Conservation (phyloP, 2,113 vertebrate genomes). For the Glareola pratincola region DNA sequence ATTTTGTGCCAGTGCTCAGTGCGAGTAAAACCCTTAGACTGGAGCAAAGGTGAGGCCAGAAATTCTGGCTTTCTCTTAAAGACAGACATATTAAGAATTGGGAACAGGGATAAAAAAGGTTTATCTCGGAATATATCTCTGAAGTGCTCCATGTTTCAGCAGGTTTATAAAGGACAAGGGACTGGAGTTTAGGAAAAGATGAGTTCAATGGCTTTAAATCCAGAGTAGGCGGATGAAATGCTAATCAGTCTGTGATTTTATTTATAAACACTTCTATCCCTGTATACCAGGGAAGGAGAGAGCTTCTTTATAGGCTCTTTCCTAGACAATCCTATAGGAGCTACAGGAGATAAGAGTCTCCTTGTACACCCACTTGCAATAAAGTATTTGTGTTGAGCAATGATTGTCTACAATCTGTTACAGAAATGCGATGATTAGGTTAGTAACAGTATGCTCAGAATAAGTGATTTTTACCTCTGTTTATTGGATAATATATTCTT, state of each 20-base stretch:
- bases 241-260: neutral
- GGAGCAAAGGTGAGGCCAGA: neutral
- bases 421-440: neutral
- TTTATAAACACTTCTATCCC: neutral
- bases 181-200: neutral
- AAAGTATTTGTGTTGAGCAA: neutral
- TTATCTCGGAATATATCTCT: neutral
- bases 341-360: neutral
- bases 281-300: neutral
- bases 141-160: neutral
- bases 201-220: neutral
- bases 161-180: neutral
- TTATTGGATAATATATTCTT: neutral
- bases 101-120: neutral
- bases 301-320: neutral
- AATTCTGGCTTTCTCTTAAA: neutral
- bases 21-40: neutral
- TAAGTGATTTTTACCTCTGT: neutral
- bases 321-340: neutral
- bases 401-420: neutral
- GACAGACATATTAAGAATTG: neutral
- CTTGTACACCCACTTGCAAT: neutral
- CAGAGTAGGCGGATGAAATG: neutral
- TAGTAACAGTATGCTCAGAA: neutral
- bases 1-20: neutral